Evolutionary conservation across 2,797 vertebrate genomes (phyloP), one percentile per base, ranked within the genome.

Genomic region (Microctenopoma lineatum): DNA sequence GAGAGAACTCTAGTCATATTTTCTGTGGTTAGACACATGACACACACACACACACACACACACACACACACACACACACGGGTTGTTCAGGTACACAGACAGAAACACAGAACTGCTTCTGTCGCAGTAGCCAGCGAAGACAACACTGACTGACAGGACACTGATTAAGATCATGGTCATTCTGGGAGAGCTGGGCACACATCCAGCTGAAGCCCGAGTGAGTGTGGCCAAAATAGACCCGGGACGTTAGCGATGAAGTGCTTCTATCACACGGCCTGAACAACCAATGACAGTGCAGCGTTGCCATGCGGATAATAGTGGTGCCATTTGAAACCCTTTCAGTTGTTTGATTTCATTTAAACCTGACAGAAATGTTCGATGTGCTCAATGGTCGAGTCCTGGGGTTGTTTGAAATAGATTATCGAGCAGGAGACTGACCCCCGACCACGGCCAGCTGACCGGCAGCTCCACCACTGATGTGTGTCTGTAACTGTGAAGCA

Each of bases 161-260:
- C 58, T 47, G 26, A 60, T 53, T 54, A 65, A 59, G 70, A 47
- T 59, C 36, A 18, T 18, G 25, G 34, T 21, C 56, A 18, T 53
- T 76, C 56, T 78, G 55, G 41, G 50, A 73, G 21, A 54, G 56
- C 62, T 2, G 54, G 18, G 34, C n/a, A 32, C 16, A 36, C 11
- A 34, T 55, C 63, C 18, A 10, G 5, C 42, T 5, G 18, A 51
- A 26, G 38, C 42, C 32, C 14, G 26, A 60, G 38, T 11, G 41
- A 53, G 45, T 13, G 67, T 0, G 27, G 70, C 59, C 52, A 72
- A 82, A 81, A 90, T 83, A 88, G 78, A 72, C 27, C 5, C 66
- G 68, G 16, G 48, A 7, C 16, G 62, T 75, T 5, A 44, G 21
- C 52, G 36, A 18, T 21, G 12, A 25, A 34, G 41, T 14, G 25